Conservation (phyloP, 2,888 invertebrate genomes). For the Therioaphis trifolii region DNA sequence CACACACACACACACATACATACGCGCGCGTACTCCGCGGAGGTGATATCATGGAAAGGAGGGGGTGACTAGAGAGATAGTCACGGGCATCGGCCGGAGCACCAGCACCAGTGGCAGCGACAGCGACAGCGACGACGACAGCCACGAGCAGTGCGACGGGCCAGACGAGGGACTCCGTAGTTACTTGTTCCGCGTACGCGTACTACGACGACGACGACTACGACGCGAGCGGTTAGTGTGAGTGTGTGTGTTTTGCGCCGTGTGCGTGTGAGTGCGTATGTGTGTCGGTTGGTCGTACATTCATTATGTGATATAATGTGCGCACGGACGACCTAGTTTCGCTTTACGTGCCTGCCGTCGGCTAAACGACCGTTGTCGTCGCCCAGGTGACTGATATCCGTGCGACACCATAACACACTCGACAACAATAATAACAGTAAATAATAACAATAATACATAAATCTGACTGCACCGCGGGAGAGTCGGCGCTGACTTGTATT, state of each 20-base stretch:
- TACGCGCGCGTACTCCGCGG: background rate
- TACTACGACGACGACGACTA: background rate
- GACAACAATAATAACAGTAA: background rate
- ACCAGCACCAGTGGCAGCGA: background rate
- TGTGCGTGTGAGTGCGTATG: background rate
- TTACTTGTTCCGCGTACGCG: too few relatives aligned
- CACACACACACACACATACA: too few relatives aligned
- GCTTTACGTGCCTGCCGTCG: constrained; percentile 38
- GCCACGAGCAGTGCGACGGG: background rate
- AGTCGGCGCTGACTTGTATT: background rate
- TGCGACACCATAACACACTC: constrained; percentile 31
- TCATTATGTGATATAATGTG: constrained; percentile 29
- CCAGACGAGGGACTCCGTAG: background rate
- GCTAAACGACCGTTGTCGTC: constrained; percentile 47
- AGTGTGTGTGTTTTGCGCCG: background rate
- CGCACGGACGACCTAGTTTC: constrained; percentile 58
- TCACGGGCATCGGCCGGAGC: background rate
- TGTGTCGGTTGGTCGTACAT: constrained; percentile 25
- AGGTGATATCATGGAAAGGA: background rate
- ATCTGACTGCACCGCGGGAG: background rate
- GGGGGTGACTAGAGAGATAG: background rate
- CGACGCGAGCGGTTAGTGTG: background rate
- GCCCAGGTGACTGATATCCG: constrained; percentile 57
- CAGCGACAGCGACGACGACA: background rate
- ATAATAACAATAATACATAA: background rate